Conservation (phyloP, 2,113 vertebrate species). For the Microtus oregoni region DNA sequence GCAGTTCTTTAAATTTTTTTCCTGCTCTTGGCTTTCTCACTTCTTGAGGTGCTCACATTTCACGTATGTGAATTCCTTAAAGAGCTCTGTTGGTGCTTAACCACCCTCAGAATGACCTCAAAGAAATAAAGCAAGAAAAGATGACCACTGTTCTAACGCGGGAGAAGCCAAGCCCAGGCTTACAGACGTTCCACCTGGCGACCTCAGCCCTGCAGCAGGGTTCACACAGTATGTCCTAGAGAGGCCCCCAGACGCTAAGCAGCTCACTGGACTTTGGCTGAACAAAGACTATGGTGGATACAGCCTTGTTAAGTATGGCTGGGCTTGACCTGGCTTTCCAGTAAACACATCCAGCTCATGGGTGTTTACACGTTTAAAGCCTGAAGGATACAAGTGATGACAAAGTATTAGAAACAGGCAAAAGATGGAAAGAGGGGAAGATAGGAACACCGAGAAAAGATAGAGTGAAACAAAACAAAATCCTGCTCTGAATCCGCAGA, state of each 20-base stretch:
- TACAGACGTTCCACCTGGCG: not conserved
- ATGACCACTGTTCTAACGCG: not conserved
- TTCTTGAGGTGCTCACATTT: not conserved
- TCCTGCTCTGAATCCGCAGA: not conserved
- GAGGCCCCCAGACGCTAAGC: not conserved
- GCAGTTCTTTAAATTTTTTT: not conserved
- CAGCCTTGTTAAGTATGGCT: not conserved
- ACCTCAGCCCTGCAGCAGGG: not conserved
- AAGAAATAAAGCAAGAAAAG: constrained; percentile 49
- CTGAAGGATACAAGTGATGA: not conserved
- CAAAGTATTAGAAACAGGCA: not conserved
- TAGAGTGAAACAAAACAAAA: not conserved
- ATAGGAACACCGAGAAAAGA: not conserved
- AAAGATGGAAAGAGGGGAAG: not conserved
- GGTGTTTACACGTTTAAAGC: not conserved
- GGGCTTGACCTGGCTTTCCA: not conserved
- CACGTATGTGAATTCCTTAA: not conserved
- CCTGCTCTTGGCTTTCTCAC: not conserved
- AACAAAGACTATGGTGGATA: not conserved
- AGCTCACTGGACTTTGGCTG: not conserved
- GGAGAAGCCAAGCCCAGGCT: not conserved
- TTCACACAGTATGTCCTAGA: not conserved
- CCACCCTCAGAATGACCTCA: not conserved
- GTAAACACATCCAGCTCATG: not conserved
- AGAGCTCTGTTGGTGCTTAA: constrained; percentile 22